phyloP scores from a whole-genome alignment of 2,113 vertebrate genomes.

The Dunckerocampus dactyliophorus region DNA sequence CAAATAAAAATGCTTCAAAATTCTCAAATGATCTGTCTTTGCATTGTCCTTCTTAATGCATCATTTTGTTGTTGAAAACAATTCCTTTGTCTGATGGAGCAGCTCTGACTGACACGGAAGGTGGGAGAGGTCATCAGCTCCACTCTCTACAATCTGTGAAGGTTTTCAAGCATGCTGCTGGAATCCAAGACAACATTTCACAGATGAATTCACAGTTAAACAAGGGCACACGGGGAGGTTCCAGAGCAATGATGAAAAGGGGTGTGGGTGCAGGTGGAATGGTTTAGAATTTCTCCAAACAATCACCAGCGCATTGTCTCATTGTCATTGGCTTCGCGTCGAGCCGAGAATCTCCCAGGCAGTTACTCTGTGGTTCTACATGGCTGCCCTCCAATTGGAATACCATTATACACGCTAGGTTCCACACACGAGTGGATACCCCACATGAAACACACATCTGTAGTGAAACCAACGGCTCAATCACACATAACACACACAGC shows the following conservation, averaged over 20 bases:
- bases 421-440: slow-evolving; percentile 1
- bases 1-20: too few relatives aligned
- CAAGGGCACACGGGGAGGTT: slow-evolving; percentile 9
- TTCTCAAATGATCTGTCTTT: too few relatives aligned
- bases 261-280: slow-evolving; percentile 8
- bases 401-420: slow-evolving; percentile 24
- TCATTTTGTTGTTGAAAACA: neutral
- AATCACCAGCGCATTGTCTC: slow-evolving; percentile 1
- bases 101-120: slow-evolving; percentile 9
- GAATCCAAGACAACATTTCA: slow-evolving; percentile 45
- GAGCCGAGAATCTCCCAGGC: slow-evolving; percentile 37
- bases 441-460: slow-evolving; percentile 8
- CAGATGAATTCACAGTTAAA: slow-evolving; percentile 46
- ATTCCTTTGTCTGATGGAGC: slow-evolving; percentile 13
- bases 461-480: slow-evolving; percentile 8
- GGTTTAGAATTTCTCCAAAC: slow-evolving; percentile 23
- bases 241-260: slow-evolving; percentile 10
- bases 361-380: slow-evolving; percentile 30
- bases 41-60: neutral
- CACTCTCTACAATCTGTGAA: slow-evolving; percentile 10
- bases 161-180: slow-evolving; percentile 37
- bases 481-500: neutral
- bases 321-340: slow-evolving; percentile 21
- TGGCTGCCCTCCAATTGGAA: slow-evolving; percentile 35
- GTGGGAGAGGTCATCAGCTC: slow-evolving; percentile 15